A percentile compares a stretch with the other conserved stretches of the same genome.
These are phyloP conservation scores for Leptoclinus maculatus DNA, from an alignment of 2,797 vertebrate genomes.

Conservation along the genomic window DNA sequence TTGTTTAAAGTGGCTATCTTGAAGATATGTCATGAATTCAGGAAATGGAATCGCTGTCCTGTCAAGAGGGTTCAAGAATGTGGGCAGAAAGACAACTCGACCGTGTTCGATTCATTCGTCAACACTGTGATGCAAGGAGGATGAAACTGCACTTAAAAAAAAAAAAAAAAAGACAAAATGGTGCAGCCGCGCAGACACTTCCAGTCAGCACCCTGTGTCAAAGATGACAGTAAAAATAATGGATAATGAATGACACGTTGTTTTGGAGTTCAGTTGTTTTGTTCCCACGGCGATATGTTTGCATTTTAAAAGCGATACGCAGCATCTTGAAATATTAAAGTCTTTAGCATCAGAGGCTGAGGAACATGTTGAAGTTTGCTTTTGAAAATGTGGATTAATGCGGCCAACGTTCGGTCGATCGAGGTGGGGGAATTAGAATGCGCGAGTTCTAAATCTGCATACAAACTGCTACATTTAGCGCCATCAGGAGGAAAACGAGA, in stretches of 20 bases:
- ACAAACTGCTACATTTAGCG: neutral
- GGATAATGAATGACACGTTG: neutral
- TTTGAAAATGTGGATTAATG: neutral
- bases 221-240: constrained; percentile 24
- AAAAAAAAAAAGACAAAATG: constrained; percentile 34
- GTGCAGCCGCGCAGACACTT: constrained; percentile 40
- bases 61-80: constrained; percentile 53
- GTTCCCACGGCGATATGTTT: neutral
- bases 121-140: constrained; percentile 72
- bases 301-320: neutral
- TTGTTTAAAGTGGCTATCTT: constrained; percentile 51
- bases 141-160: constrained; percentile 57
- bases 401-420: neutral
- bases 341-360: neutral
- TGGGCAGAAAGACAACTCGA: constrained; percentile 39
- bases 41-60: constrained; percentile 34
- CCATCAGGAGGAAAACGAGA: neutral
- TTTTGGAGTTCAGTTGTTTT: constrained; percentile 3
- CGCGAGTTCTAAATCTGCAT: neutral
- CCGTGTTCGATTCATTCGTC: constrained; percentile 67
- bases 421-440: neutral
- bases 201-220: constrained; percentile 15
- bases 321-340: neutral
- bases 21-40: constrained; percentile 22
- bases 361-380: neutral